These are phyloP conservation scores for Gobionotothen gibberifrons DNA, from an alignment of 2,797 vertebrate genomes.

Conservation along the genomic window DNA sequence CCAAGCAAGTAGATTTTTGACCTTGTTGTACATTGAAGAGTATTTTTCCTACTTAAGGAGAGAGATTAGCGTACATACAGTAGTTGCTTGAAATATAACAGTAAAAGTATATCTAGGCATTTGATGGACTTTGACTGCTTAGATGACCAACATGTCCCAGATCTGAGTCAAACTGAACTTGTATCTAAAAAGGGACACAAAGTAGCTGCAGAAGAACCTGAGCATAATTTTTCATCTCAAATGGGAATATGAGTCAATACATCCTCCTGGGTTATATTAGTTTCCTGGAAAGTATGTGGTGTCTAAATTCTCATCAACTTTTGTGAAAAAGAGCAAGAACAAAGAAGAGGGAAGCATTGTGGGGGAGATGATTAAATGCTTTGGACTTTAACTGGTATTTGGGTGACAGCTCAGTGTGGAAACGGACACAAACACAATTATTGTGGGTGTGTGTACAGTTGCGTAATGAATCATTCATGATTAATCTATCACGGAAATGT, in stretches of 20 bases:
- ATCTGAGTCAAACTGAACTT: background rate
- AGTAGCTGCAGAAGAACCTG: background rate
- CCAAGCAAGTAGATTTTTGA: too few species aligned
- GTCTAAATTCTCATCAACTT: conserved; percentile 28
- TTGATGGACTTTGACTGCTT: background rate
- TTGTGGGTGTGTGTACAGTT: conserved; percentile 10
- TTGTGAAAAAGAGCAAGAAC: background rate
- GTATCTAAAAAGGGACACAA: conserved; percentile 2
- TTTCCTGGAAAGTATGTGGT: conserved; percentile 10
- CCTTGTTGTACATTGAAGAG: too few species aligned
- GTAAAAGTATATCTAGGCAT: background rate
- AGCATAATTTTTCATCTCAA: conserved; percentile 25
- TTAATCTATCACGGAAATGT: conserved; percentile 1
- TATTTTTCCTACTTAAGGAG: background rate
- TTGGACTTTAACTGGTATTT: conserved; percentile 27
- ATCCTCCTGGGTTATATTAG: conserved; percentile 20
- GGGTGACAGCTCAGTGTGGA: conserved; percentile 12
- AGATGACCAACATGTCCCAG: background rate
- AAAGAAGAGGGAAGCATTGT: conserved; percentile 14
- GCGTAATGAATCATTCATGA: conserved; percentile 14
- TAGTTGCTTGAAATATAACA: background rate
- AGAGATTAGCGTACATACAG: background rate
- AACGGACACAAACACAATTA: conserved; percentile 9
- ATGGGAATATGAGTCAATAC: conserved; percentile 20
- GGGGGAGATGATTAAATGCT: conserved; percentile 44